phyloP scores from a whole-genome alignment of 2,797 vertebrate species.

The Miichthys miiuy region DNA sequence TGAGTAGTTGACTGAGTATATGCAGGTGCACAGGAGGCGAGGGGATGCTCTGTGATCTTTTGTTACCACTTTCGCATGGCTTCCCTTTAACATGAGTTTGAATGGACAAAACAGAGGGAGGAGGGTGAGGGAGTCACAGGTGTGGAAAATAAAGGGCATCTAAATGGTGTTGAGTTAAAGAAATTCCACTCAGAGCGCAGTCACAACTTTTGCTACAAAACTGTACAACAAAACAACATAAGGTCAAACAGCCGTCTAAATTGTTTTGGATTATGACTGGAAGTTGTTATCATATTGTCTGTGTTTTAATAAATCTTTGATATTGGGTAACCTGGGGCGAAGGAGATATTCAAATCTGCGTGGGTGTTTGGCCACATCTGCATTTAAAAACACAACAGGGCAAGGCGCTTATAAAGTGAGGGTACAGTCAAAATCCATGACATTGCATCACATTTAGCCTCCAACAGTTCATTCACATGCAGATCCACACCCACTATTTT shows the following conservation, averaged over 20 bases:
- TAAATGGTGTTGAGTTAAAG: constrained; percentile 40
- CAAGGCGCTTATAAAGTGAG: constrained; percentile 15
- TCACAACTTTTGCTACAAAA: constrained; percentile 19
- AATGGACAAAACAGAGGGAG: constrained; percentile 19
- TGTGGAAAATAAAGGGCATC: constrained; percentile 65
- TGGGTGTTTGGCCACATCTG: constrained; percentile 46
- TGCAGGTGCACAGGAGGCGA: constrained; percentile 64
- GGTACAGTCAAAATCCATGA: constrained; percentile 12
- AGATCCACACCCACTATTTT: constrained; percentile 11
- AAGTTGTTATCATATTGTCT: constrained; percentile 43
- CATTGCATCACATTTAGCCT: constrained; percentile 20
- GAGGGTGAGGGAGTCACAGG: constrained; percentile 55
- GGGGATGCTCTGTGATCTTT: constrained; percentile 59
- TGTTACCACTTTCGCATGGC: constrained; percentile 62
- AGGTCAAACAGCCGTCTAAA: constrained; percentile 24
- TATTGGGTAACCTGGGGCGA: constrained; percentile 40
- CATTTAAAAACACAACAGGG: constrained; percentile 32
- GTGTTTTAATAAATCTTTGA: constrained; percentile 51
- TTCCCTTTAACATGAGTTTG: constrained; percentile 53
- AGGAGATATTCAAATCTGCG: constrained; percentile 39
- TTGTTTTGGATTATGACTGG: constrained; percentile 24
- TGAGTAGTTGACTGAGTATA: constrained; percentile 54
- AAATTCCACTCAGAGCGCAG: constrained; percentile 21
- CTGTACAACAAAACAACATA: constrained; percentile 27
- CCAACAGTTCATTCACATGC: constrained; percentile 7